A percentile compares a stretch with the other conserved stretches of the same genome.
Conservation (phyloP, 2,888 invertebrate genomes). For the Drosophila koepferae region DNA sequence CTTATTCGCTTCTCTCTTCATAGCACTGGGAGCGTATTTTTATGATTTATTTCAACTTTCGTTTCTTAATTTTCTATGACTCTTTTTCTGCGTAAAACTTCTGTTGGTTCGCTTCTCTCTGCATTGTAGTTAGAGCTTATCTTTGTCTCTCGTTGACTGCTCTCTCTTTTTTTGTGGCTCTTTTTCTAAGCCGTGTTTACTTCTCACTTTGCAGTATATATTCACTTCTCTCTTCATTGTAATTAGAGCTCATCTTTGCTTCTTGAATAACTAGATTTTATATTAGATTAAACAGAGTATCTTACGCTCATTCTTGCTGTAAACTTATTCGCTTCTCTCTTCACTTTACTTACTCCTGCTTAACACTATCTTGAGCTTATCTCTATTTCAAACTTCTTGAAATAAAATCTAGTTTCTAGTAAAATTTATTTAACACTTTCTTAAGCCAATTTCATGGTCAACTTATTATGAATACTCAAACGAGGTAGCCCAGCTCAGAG, state of each 20-base stretch:
- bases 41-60: background rate
- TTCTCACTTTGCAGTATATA: background rate
- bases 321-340: background rate
- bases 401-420: background rate
- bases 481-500: too few species aligned
- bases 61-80: background rate
- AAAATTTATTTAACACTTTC: background rate
- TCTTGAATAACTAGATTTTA: background rate
- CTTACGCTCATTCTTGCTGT: background rate
- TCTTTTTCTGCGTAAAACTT: background rate
- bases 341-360: background rate
- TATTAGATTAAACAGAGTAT: background rate
- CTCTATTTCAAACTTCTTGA: background rate
- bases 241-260: background rate
- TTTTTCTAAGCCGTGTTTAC: too few species aligned
- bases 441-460: too few species aligned
- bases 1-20: background rate
- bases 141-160: background rate
- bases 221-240: background rate
- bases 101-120: background rate
- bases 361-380: background rate
- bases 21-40: background rate
- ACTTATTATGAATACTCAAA: too few species aligned
- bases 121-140: background rate
- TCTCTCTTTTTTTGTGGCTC: background rate